Evolutionary conservation across 2,797 vertebrate genomes (phyloP).

Genomic region (Oreochromis grahami): DNA sequence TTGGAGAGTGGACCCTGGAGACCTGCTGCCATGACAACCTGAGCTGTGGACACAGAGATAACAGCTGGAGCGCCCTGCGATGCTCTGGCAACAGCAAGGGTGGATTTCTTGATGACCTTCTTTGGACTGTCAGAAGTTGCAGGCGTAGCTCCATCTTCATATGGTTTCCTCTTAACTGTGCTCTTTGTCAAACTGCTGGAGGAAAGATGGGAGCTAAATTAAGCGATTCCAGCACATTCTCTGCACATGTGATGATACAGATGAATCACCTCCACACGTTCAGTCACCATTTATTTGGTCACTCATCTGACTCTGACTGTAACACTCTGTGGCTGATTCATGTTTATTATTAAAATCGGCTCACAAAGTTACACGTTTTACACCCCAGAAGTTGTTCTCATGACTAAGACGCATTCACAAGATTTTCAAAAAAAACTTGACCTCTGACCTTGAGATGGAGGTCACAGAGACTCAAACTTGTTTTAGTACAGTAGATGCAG

Average conservation of each 20-base stretch:
- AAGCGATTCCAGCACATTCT: background rate
- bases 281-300: background rate
- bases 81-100: conserved; percentile 28
- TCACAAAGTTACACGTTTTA: background rate
- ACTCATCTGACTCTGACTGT: background rate
- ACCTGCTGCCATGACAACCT: conserved; percentile 65
- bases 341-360: background rate
- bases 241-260: background rate
- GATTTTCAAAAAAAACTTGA: fast-evolving
- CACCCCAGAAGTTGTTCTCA: background rate
- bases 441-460: background rate
- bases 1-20: conserved; percentile 62
- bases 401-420: background rate
- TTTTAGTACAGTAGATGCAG: background rate
- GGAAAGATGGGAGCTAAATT: background rate
- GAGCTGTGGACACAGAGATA: conserved; percentile 59
- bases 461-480: background rate
- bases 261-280: background rate
- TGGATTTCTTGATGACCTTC: conserved; percentile 81
- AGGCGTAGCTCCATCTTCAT: conserved; percentile 77
- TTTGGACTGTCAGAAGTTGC: conserved; percentile 82
- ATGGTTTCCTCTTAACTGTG: conserved; percentile 89
- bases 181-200: conserved; percentile 87
- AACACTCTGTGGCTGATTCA: background rate
- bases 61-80: conserved; percentile 37